Percentiles rank a stretch among this genome's conserved stretches.
Conservation (phyloP, 2,113 vertebrate genomes). For the Cololabis saira region DNA sequence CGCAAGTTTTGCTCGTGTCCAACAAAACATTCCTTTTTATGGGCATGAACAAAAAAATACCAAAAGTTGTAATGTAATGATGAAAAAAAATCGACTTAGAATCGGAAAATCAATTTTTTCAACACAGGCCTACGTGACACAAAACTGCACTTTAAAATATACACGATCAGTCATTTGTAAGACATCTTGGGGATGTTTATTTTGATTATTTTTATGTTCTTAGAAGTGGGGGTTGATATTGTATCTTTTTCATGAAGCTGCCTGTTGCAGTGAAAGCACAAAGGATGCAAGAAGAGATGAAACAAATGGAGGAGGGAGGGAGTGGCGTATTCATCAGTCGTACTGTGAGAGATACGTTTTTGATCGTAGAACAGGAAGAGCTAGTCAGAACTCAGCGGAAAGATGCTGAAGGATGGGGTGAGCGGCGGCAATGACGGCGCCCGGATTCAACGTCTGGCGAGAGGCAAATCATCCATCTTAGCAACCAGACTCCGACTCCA, state of each 20-base stretch:
- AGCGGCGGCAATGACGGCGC: not conserved
- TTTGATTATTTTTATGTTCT: no score
- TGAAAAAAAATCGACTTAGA: no score
- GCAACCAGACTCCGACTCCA: not conserved
- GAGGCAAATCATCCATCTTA: not conserved
- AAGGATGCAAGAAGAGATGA: not conserved
- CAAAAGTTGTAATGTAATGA: no score
- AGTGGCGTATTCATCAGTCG: not conserved
- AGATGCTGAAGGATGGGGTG: not conserved
- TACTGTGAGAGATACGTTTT: not conserved
- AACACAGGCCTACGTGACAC: no score
- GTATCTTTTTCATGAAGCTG: not conserved
- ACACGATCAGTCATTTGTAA: conserved; percentile 21
- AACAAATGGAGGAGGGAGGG: not conserved
- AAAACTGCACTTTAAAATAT: conserved; percentile 39
- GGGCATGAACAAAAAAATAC: no score
- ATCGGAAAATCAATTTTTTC: no score
- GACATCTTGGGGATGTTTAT: conserved; percentile 2
- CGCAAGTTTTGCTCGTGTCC: no score
- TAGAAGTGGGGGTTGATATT: no score
- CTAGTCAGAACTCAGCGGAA: not conserved
- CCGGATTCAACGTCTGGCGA: not conserved
- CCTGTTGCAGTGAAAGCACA: not conserved
- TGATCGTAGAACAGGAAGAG: not conserved
- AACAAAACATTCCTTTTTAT: no score